phyloP scores from a whole-genome alignment of 2,797 vertebrate genomes.

The Mastacembelus armatus region DNA sequence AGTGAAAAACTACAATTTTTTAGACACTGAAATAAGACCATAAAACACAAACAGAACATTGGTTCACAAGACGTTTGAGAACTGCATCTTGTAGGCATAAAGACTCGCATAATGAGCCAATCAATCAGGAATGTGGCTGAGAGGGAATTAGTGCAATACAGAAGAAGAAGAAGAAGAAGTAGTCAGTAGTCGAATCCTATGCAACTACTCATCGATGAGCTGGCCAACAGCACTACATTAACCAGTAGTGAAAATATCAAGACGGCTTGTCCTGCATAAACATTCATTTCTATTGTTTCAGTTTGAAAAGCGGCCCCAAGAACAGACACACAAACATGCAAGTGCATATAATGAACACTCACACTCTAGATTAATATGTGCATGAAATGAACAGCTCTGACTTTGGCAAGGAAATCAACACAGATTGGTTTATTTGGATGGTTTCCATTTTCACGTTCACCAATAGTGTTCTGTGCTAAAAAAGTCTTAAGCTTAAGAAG shows the following conservation, averaged over 20 bases:
- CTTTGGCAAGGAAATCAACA: conserved; percentile 10
- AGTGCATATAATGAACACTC: background rate
- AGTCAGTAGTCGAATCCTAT: too few relatives aligned
- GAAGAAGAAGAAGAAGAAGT: too few relatives aligned
- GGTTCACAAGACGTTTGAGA: too few relatives aligned
- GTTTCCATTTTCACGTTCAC: conserved; percentile 23
- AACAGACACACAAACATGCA: background rate
- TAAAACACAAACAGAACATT: too few relatives aligned
- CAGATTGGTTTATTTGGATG: conserved; percentile 24
- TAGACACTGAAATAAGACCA: too few relatives aligned
- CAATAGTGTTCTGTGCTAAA: conserved; percentile 11
- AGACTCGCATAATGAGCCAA: background rate
- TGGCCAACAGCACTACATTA: background rate
- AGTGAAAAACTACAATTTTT: too few relatives aligned
- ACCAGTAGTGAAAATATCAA: too few relatives aligned
- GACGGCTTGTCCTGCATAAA: background rate
- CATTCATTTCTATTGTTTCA: background rate
- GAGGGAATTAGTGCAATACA: too few relatives aligned
- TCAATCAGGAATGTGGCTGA: too few relatives aligned
- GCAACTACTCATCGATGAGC: too few relatives aligned
- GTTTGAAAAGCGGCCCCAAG: background rate
- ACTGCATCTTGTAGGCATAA: too few relatives aligned
- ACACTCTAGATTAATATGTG: background rate
- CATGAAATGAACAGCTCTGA: conserved; percentile 4
- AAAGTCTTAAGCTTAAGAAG: too few relatives aligned